A percentile compares a stretch with the other conserved stretches of the same genome.
Conservation (phyloP, 1,140 invertebrate genomes). For the Magallana gigas region DNA sequence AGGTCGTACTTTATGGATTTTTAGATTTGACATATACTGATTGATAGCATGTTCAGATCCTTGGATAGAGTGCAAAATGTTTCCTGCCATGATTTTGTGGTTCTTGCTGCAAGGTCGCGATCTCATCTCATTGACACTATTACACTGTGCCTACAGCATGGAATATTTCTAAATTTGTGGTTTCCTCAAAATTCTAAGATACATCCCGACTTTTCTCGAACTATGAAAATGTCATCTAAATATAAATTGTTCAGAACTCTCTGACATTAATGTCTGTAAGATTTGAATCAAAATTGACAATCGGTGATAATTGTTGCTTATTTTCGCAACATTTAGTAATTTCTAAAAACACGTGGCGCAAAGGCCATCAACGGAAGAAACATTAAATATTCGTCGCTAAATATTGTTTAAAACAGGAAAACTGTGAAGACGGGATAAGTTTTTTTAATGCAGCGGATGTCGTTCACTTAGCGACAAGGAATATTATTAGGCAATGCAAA, state of each 20-base stretch:
- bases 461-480: too few relatives aligned
- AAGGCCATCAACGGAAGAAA: too few relatives aligned
- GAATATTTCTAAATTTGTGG: neutral
- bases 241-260: neutral
- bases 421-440: too few relatives aligned
- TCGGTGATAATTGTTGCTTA: too few relatives aligned
- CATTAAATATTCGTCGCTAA: too few relatives aligned
- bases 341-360: too few relatives aligned
- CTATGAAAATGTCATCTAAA: constrained; percentile 27
- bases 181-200: constrained; percentile 16
- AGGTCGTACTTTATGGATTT: neutral
- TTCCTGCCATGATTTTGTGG: constrained; percentile 32
- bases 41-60: constrained; percentile 13
- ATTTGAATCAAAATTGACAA: neutral
- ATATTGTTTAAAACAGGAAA: too few relatives aligned
- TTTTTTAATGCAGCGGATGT: too few relatives aligned
- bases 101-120: constrained; percentile 30
- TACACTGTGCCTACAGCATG: neutral
- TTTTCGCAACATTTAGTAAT: too few relatives aligned
- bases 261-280: neutral
- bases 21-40: neutral
- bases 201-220: constrained; percentile 19
- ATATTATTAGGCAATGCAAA: too few relatives aligned
- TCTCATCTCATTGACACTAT: constrained; percentile 3
- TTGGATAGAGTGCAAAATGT: neutral